Conservation (phyloP, 2,888 invertebrate species). For the Melinaea marsaeus region DNA sequence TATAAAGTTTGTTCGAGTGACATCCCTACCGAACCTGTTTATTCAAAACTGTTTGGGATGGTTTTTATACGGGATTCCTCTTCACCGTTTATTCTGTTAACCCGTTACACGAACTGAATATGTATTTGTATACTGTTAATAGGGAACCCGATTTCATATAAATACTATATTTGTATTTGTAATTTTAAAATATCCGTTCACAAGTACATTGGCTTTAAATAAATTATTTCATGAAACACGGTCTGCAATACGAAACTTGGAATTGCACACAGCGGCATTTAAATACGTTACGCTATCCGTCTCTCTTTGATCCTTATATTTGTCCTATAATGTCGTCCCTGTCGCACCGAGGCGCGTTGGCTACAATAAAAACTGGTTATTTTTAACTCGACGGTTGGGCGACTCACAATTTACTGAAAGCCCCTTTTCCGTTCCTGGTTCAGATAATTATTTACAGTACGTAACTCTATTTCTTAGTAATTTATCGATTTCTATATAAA, state of each 20-base stretch:
- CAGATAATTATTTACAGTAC: slow-evolving; percentile 41
- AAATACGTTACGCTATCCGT: slow-evolving; percentile 67
- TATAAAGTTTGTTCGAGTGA: too few relatives aligned
- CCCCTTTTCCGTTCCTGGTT: slow-evolving; percentile 65
- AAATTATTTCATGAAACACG: slow-evolving; percentile 38
- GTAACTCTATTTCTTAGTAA: slow-evolving; percentile 23
- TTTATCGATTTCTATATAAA: background rate
- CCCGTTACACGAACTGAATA: too few relatives aligned
- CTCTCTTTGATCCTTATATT: slow-evolving; percentile 56
- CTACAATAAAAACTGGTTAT: slow-evolving; percentile 75
- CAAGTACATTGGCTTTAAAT: slow-evolving; percentile 21
- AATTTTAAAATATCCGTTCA: slow-evolving; percentile 7
- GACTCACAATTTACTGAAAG: slow-evolving; percentile 63
- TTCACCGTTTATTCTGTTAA: too few relatives aligned
- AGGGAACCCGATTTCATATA: too few relatives aligned
- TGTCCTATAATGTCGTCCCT: slow-evolving; percentile 63
- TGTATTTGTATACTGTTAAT: too few relatives aligned
- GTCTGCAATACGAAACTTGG: slow-evolving; percentile 53
- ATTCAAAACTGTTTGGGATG: too few relatives aligned
- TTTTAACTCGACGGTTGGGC: slow-evolving; percentile 72
- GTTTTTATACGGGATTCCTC: too few relatives aligned
- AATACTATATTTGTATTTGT: too few relatives aligned
- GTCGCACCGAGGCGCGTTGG: slow-evolving; percentile 62
- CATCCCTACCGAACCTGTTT: too few relatives aligned
- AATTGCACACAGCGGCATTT: slow-evolving; percentile 65